Conservation (phyloP, 2,113 vertebrate species). For the Myiagra hebetior region DNA sequence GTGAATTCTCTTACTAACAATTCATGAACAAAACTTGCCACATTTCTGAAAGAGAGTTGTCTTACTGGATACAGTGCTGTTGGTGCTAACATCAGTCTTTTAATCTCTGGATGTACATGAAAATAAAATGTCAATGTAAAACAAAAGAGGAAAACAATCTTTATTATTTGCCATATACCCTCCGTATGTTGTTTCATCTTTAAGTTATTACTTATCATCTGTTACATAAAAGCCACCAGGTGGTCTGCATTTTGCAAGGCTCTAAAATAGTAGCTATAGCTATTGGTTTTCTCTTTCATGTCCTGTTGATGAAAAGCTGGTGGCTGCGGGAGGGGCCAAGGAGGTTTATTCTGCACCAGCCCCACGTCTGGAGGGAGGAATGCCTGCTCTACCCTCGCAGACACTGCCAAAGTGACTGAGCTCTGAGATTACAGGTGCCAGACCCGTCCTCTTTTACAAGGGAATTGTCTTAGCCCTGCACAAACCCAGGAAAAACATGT, state of each 20-base stretch:
- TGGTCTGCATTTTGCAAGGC: neutral
- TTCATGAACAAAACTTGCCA: neutral
- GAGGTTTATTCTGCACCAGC: neutral
- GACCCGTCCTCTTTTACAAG: neutral
- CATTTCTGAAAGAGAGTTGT: neutral
- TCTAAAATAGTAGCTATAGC: neutral
- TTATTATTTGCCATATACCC: neutral
- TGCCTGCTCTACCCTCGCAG: neutral
- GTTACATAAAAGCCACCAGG: neutral
- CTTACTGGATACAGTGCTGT: neutral
- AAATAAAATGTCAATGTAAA: neutral
- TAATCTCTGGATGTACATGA: neutral
- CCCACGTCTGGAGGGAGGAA: accelerated
- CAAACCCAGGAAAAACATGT: neutral
- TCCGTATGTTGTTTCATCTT: neutral
- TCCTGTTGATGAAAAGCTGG: neutral
- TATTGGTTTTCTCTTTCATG: neutral
- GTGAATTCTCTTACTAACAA: neutral
- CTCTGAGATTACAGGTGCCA: neutral
- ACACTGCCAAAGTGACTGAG: neutral
- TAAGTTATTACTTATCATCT: neutral
- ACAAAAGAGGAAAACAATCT: neutral
- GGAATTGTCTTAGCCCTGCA: neutral
- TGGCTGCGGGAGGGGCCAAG: neutral
- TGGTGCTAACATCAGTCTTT: neutral